Percentiles rank a stretch among this genome's conserved stretches.
phyloP scores from a whole-genome alignment of 2,888 invertebrate genomes.

The Anthrax anthrax region DNA sequence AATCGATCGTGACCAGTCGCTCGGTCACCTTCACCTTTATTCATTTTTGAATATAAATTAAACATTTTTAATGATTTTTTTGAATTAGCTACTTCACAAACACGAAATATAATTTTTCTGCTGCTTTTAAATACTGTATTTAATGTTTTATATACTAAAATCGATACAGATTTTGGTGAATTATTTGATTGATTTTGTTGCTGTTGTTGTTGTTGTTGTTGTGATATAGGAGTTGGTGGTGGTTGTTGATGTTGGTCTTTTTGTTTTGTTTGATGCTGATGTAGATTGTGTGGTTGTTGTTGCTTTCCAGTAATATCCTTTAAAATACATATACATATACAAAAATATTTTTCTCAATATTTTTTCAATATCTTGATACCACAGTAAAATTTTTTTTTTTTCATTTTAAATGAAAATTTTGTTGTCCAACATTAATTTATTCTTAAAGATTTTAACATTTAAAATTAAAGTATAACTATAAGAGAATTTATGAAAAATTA shows the following conservation, averaged over 20 bases:
- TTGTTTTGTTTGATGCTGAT: constrained; percentile 13
- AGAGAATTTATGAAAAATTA: no score
- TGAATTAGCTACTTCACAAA: constrained; percentile 34
- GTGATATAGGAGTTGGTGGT: constrained; percentile 13
- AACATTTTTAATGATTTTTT: constrained; percentile 48
- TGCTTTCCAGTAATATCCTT: constrained; percentile 11
- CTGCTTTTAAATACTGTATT: constrained; percentile 36
- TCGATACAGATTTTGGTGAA: constrained; percentile 31
- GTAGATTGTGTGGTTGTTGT: constrained; percentile 10
- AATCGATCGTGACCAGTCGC: constrained; percentile 72
- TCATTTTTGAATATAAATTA: constrained; percentile 57
- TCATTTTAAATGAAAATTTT: no score
- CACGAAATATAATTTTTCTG: constrained; percentile 34
- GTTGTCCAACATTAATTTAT: no score
- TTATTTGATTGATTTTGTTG: background rate
- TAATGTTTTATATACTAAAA: constrained; percentile 33
- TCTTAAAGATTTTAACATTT: no score
- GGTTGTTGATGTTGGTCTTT: constrained; percentile 8
- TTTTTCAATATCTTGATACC: no score
- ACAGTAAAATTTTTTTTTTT: no score
- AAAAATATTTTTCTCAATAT: no score
- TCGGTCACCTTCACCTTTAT: constrained; percentile 37
- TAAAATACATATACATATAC: constrained; percentile 1
- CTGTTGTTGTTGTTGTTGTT: constrained; percentile 12
- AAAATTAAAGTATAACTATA: no score